Percentiles rank a stretch among this genome's conserved stretches.
Evolutionary conservation across 2,113 vertebrate species (phyloP).

Genomic region (Phalacrocorax pelagicus): DNA sequence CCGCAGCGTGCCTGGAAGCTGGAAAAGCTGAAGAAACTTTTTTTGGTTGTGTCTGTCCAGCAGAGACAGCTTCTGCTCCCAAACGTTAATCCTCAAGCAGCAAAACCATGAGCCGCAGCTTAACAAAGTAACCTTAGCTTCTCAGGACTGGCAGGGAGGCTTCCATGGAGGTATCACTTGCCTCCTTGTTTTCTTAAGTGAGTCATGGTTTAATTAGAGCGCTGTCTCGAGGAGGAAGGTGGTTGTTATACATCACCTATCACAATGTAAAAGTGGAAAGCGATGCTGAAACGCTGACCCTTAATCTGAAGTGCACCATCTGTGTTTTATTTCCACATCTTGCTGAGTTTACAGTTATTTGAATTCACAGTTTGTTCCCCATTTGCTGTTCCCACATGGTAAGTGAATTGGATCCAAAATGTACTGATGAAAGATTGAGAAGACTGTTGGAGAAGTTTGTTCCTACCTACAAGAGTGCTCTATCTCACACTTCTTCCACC

Average conservation of each 20-base stretch:
- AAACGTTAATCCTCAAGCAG: not conserved
- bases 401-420: conserved; percentile 57
- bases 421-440: conserved; percentile 49
- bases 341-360: conserved; percentile 64
- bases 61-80: not conserved
- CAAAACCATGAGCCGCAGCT: not conserved
- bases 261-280: conserved; percentile 54
- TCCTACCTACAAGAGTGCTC: conserved; percentile 7
- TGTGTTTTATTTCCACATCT: conserved; percentile 67
- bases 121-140: not conserved
- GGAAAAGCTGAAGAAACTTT: not conserved
- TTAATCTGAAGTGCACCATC: conserved; percentile 56
- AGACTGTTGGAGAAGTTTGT: conserved; percentile 43
- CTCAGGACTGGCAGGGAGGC: not conserved
- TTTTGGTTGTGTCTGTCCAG: not conserved
- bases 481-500: not conserved
- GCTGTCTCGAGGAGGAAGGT: not conserved
- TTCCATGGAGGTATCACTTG: not conserved
- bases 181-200: conserved; percentile 34
- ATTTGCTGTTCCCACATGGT: conserved; percentile 69
- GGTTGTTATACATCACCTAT: conserved; percentile 31
- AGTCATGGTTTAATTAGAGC: conserved; percentile 27
- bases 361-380: conserved; percentile 67
- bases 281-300: not conserved
- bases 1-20: not conserved